Conservation (phyloP, 2,113 vertebrate genomes). For the Furnarius figulus region DNA sequence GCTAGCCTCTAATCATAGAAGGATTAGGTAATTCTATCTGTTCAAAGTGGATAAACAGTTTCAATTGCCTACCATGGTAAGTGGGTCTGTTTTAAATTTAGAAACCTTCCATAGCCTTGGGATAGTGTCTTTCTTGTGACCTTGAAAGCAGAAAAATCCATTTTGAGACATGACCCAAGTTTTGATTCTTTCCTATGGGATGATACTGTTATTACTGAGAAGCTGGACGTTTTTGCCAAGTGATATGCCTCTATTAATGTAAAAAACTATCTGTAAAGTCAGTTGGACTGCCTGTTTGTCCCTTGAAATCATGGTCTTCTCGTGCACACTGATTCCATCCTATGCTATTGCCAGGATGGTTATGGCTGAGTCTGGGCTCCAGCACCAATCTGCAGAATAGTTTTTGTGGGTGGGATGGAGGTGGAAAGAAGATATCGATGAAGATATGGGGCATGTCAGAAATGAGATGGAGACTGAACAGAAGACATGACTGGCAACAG, state of each 20-base stretch:
- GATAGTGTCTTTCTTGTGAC: conserved; percentile 29
- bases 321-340: not conserved
- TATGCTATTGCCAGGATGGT: fast-evolving
- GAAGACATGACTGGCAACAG: not conserved
- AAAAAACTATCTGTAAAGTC: not conserved
- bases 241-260: not conserved
- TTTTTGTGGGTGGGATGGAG: not conserved
- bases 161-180: not conserved
- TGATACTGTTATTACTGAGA: not conserved
- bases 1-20: conserved; percentile 53
- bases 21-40: conserved; percentile 63
- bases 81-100: conserved; percentile 51
- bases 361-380: not conserved
- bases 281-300: not conserved
- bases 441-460: not conserved
- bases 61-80: conserved; percentile 32
- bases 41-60: conserved; percentile 63
- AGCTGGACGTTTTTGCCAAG: not conserved
- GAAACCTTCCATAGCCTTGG: conserved; percentile 9
- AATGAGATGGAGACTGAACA: not conserved
- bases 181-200: not conserved
- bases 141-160: not conserved
- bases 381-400: not conserved
- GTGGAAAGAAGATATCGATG: not conserved
- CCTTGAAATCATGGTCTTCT: not conserved